Evolutionary conservation across 2,797 vertebrate species (phyloP).

Genomic region (Salmo trutta): DNA sequence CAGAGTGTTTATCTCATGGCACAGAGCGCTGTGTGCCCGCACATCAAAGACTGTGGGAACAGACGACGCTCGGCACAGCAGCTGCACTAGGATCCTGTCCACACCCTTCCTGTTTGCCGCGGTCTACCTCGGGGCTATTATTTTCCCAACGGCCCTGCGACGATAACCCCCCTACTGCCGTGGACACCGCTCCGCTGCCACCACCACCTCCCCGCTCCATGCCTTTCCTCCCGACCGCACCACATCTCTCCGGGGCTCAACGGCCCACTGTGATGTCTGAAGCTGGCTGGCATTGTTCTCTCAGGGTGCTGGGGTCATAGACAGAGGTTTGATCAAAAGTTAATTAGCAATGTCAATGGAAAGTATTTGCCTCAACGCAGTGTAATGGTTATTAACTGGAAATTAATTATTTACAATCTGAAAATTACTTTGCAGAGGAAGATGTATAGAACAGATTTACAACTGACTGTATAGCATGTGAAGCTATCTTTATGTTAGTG

Average conservation of each 20-base stretch:
- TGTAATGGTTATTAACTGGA: slow-evolving; percentile 11
- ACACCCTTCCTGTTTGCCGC: slow-evolving; percentile 86
- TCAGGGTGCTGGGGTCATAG: not conserved
- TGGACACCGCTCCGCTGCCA: slow-evolving; percentile 10
- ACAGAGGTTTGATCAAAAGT: not conserved
- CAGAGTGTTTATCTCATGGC: slow-evolving; percentile 77
- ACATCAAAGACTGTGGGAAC: slow-evolving; percentile 84
- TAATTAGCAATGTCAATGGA: not conserved
- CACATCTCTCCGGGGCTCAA: slow-evolving; percentile 37
- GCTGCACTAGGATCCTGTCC: slow-evolving; percentile 81
- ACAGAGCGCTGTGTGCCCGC: slow-evolving; percentile 71
- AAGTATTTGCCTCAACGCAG: not conserved
- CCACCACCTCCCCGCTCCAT: slow-evolving; percentile 52
- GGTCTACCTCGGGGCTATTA: slow-evolving; percentile 76
- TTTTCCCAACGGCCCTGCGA: slow-evolving; percentile 70
- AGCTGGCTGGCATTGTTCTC: not conserved
- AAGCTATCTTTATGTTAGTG: no score
- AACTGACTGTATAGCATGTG: no score
- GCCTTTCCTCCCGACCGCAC: not conserved
- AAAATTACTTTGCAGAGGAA: not conserved
- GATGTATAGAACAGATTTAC: no score
- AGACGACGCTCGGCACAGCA: slow-evolving; percentile 75
- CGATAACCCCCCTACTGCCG: slow-evolving; percentile 50
- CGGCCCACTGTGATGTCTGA: not conserved
- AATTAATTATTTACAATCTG: slow-evolving; percentile 2